phyloP scores from a whole-genome alignment of 2,888 invertebrate genomes.

The Terebella lapidaria region DNA sequence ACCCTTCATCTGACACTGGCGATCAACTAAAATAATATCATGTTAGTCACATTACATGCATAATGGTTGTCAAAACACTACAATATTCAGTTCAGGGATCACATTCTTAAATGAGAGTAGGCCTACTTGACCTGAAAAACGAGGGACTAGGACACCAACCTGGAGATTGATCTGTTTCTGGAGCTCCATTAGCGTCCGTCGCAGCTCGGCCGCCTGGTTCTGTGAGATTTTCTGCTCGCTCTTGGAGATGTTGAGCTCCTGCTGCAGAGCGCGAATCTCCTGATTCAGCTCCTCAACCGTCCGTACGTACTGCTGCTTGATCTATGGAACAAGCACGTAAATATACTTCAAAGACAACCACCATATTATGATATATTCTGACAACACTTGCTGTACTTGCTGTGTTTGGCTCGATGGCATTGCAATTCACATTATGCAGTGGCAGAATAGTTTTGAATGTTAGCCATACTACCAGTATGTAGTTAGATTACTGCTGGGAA shows the following conservation, averaged over 20 bases:
- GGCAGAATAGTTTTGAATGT: too few species aligned
- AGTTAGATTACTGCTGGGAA: neutral
- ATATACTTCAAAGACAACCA: neutral
- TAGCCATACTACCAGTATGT: neutral
- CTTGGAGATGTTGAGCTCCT: constrained; percentile 33
- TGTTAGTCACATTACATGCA: neutral
- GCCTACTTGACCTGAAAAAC: too few species aligned
- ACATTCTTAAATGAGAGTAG: too few species aligned
- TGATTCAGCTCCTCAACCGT: constrained; percentile 39
- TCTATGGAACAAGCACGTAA: constrained; percentile 21
- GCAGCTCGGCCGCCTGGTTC: constrained; percentile 36
- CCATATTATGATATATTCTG: too few species aligned
- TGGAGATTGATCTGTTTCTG: constrained; percentile 17
- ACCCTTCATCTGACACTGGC: too few species aligned
- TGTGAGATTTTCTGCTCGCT: constrained; percentile 31
- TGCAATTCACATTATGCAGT: too few species aligned
- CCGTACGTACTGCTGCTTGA: constrained; percentile 39
- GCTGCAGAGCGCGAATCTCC: constrained; percentile 37
- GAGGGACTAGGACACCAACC: too few species aligned
- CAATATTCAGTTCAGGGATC: too few species aligned
- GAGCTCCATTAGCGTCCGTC: constrained; percentile 36
- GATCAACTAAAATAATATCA: too few species aligned
- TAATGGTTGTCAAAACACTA: too few species aligned
- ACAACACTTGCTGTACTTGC: too few species aligned
- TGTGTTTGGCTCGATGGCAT: too few species aligned